Evolutionary conservation across 1,140 invertebrate species (phyloP).

Genomic region (Ips typographus): DNA sequence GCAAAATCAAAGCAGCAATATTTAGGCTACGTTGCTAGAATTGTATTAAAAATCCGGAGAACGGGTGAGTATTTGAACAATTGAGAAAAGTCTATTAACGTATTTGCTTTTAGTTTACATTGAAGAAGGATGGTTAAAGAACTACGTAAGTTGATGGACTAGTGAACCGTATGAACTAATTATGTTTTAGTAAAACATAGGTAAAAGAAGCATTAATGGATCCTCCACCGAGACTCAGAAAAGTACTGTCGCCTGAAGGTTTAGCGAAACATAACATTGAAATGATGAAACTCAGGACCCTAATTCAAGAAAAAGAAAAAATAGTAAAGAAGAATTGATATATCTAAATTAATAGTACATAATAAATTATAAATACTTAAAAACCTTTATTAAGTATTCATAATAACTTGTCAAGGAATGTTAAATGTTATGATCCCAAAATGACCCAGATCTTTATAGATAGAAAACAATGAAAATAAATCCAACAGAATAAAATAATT

Average conservation of each 20-base stretch:
- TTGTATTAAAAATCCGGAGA: conserved; percentile 1
- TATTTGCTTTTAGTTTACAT: conserved; percentile 9
- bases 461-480: too few species aligned
- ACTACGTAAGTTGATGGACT: not conserved
- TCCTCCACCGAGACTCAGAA: conserved; percentile 11
- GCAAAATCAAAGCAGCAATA: not conserved
- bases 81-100: not conserved
- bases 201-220: conserved; percentile 3
- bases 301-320: not conserved
- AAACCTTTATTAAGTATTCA: too few species aligned
- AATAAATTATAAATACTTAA: too few species aligned
- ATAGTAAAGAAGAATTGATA: not conserved
- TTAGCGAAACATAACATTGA: conserved; percentile 14
- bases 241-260: not conserved
- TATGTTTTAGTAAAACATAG: not conserved
- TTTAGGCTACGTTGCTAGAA: conserved; percentile 9
- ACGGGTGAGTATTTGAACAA: conserved; percentile 1
- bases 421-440: too few species aligned
- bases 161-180: not conserved
- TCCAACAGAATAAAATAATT: too few species aligned
- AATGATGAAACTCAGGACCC: conserved; percentile 6
- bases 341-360: too few species aligned
- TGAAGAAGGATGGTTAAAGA: not conserved
- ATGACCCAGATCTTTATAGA: too few species aligned
- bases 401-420: too few species aligned